phyloP scores from a whole-genome alignment of 2,113 vertebrate genomes.

The Petaurus breviceps region DNA sequence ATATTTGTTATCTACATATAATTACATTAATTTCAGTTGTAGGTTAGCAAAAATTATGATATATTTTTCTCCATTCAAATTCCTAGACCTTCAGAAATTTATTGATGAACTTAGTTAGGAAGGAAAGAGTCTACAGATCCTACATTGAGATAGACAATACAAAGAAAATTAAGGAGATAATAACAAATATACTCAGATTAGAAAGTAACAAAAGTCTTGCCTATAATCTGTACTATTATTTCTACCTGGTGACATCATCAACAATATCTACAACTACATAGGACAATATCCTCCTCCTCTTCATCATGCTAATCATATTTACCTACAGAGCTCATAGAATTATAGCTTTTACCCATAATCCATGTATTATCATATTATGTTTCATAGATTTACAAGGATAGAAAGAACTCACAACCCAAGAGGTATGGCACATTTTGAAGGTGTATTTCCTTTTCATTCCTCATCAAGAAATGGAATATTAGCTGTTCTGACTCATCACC shows the following conservation, averaged over 20 bases:
- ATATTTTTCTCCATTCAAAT: neutral
- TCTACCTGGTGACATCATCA: constrained; percentile 18
- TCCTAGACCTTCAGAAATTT: neutral
- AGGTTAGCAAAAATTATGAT: neutral
- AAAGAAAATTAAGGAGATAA: too few species aligned
- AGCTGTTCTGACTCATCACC: neutral
- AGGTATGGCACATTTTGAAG: constrained; percentile 10
- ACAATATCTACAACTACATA: constrained; percentile 20
- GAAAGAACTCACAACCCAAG: neutral
- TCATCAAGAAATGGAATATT: neutral
- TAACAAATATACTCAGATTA: constrained; percentile 47
- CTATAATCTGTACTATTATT: constrained; percentile 7
- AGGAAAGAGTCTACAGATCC: neutral
- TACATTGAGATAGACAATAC: neutral
- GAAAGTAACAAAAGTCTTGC: neutral
- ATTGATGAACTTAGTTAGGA: neutral
- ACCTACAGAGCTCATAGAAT: neutral
- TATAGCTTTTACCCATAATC: neutral
- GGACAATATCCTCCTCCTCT: neutral
- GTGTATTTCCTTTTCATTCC: constrained; percentile 15
- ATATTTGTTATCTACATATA: neutral
- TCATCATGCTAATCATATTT: neutral
- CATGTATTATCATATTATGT: neutral
- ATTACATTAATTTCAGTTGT: neutral
- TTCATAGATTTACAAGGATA: neutral